phyloP scores from a whole-genome alignment of 2,113 vertebrate species.

The Tonatia bakeri region DNA sequence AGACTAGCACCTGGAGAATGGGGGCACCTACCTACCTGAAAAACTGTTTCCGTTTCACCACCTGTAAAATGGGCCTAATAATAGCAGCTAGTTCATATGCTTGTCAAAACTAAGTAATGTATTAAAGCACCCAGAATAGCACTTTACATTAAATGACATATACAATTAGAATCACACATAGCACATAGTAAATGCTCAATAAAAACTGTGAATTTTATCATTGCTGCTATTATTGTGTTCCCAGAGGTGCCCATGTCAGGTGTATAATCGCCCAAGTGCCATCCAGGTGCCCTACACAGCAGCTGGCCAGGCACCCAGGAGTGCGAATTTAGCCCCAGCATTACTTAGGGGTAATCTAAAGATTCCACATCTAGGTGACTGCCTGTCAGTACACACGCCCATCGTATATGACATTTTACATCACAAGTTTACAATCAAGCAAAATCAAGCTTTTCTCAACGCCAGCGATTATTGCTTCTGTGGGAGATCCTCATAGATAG shows the following conservation, averaged over 20 bases:
- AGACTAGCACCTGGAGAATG: neutral
- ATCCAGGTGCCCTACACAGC: neutral
- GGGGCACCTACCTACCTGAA: neutral
- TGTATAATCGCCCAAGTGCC: neutral
- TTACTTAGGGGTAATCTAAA: neutral
- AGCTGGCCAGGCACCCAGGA: neutral
- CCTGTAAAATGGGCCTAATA: neutral
- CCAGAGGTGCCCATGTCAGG: neutral
- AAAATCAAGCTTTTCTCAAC: neutral
- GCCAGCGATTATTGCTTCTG: neutral
- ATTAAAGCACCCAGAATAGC: neutral
- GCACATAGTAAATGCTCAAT: neutral
- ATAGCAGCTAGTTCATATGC: neutral
- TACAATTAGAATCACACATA: neutral
- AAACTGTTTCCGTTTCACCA: neutral
- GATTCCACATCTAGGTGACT: neutral
- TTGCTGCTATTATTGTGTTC: neutral
- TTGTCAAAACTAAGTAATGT: neutral
- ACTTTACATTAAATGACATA: neutral
- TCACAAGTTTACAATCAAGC: neutral
- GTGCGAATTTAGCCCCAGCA: neutral
- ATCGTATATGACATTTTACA: neutral
- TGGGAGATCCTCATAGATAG: neutral
- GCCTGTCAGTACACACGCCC: neutral
- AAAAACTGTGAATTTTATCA: neutral